phyloP scores from a whole-genome alignment of 2,888 invertebrate genomes.

The Phaonia tiefii region DNA sequence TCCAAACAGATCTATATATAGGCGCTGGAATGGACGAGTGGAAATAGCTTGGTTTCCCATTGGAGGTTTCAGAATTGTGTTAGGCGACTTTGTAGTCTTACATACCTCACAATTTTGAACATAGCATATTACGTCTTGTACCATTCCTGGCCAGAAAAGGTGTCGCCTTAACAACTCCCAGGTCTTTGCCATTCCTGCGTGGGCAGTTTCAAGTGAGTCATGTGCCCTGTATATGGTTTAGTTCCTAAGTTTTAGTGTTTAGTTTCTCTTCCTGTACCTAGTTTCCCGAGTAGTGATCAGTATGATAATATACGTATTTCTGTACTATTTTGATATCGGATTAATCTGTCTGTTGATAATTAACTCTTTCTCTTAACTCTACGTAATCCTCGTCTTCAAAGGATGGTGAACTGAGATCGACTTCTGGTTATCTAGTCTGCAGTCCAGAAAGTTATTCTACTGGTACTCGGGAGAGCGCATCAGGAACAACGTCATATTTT shows the following conservation, averaged over 20 bases:
- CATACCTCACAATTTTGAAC: not conserved
- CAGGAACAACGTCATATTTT: constrained; percentile 67
- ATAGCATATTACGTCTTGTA: not conserved
- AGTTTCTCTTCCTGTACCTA: not conserved
- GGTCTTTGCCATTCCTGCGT: constrained; percentile 46
- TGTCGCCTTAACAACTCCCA: not conserved
- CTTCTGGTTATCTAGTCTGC: constrained; percentile 4
- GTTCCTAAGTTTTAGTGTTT: not conserved
- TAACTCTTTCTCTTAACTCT: not conserved
- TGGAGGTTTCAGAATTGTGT: too few species aligned
- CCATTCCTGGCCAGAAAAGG: not conserved
- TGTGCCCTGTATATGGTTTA: not conserved
- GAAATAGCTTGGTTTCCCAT: not conserved
- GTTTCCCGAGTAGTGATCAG: not conserved
- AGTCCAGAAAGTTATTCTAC: constrained; percentile 10
- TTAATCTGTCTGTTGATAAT: not conserved
- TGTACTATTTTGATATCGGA: not conserved
- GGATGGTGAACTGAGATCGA: not conserved
- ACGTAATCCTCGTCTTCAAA: not conserved
- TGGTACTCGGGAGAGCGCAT: constrained; percentile 67
- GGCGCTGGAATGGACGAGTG: too few species aligned
- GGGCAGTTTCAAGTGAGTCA: constrained; percentile 3
- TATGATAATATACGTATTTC: not conserved
- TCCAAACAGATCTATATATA: constrained; percentile 14
- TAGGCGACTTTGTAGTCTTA: too few species aligned